Base-by-base conservation (phyloP, 2,888 invertebrate genomes). In the Yponomeuta sedellus region DNA sequence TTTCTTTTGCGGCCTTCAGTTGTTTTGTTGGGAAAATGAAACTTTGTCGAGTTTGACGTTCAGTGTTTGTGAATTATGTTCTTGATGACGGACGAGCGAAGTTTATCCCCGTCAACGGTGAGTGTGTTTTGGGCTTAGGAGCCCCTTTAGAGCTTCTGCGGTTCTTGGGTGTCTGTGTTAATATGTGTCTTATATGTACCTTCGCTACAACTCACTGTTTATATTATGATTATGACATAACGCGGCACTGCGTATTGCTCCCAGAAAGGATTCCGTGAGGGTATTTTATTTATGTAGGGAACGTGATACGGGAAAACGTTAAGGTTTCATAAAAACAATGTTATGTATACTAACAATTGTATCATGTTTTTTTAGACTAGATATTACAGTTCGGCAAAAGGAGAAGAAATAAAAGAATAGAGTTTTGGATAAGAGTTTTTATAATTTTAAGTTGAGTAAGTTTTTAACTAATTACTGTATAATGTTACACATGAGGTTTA, bases 101-200 rank as follows among this genome's bases (percentile, higher is more conserved):
- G 75, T 85, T 82, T 81, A 72, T 77, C 75, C 73, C 74, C 74
- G 76, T 77, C 79, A 71, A 77, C 77, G 86, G 89, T 90, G 74
- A 88, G 89, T 77, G 69, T 70, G 44, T 57, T 28, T n/a, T 6
- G 25, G 20, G 44, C 44, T 44, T 63, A 40, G 40, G 40, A 40
- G 40, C 44, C 20, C 22, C 40, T 64, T n/a, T 67, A 67, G 68
- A 67, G 65, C 12, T 16, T 65, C 67, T 66, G 64, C 63, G 34
- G 56, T 64, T 44, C 52, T 34, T 5, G 28, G 28, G 28, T 28
- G 28, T 28, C 34, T 34, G 34, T 34, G 6, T 6, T 8, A 34
- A 34, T 34, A 34, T 8, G 6, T 34, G 10, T 56, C n/a, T n/a
- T n/a, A n/a, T 10, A 58, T 57, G 61, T 67, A 52, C 44, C 59